Conservation (phyloP, 2,797 vertebrate species). For the Sparidentex hasta region DNA sequence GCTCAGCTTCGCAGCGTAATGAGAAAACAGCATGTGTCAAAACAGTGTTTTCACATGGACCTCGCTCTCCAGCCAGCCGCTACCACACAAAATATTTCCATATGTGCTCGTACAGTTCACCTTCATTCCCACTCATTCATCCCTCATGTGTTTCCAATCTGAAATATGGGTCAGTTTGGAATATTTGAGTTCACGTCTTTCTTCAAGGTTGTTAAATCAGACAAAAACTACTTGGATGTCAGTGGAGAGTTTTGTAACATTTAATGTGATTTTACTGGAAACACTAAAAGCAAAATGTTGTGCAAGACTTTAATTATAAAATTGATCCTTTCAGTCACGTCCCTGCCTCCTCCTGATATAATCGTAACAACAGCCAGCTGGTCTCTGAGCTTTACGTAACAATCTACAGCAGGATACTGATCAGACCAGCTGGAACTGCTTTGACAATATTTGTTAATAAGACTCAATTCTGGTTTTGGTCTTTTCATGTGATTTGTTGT, state of each 20-base stretch:
- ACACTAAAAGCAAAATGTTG: not conserved
- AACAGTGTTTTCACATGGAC: slow-evolving; percentile 31
- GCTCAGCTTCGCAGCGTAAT: slow-evolving; percentile 76
- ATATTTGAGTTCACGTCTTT: not conserved
- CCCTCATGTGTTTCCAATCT: slow-evolving; percentile 21
- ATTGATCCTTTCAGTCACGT: not conserved
- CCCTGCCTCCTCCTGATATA: slow-evolving; percentile 3
- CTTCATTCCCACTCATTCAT: not conserved
- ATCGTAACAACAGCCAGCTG: slow-evolving; percentile 14
- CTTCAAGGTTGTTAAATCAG: too few species aligned
- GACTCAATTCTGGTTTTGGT: not conserved
- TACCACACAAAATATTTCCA: slow-evolving; percentile 52
- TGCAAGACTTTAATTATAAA: slow-evolving; percentile 4
- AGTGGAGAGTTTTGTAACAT: not conserved
- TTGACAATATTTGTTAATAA: too few species aligned
- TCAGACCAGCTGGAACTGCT: not conserved
- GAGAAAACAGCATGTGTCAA: slow-evolving; percentile 57
- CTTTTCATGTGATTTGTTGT: not conserved
- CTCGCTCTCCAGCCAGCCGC: not conserved
- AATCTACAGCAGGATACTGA: not conserved
- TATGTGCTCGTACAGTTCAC: slow-evolving; percentile 29
- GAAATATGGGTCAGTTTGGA: slow-evolving; percentile 14
- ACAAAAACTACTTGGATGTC: not conserved
- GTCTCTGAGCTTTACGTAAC: not conserved
- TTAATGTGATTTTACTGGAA: not conserved